Evolutionary conservation across 2,113 vertebrate genomes (phyloP).

Genomic region (Laterallus jamaicensis): DNA sequence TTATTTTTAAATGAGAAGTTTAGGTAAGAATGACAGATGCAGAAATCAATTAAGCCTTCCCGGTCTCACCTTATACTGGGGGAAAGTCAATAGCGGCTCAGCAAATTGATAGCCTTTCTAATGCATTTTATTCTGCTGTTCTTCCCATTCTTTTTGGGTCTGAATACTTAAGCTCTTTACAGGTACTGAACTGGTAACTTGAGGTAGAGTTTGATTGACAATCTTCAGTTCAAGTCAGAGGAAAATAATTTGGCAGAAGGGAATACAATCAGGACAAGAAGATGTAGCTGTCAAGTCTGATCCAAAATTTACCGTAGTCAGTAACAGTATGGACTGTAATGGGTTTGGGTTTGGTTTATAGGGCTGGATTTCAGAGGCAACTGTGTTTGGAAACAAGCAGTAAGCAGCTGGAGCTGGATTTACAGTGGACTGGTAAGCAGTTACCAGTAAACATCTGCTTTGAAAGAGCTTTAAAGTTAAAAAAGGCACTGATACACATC

Average conservation of each 20-base stretch:
- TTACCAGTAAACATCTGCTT: not conserved
- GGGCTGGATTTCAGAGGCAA: not conserved
- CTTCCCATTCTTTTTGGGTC: not conserved
- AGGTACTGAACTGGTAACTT: not conserved
- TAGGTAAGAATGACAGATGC: not conserved
- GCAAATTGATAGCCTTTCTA: not conserved
- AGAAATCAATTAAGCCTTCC: conserved; percentile 6
- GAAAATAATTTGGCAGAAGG: not conserved
- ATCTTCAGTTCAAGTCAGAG: not conserved
- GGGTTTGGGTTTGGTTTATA: not conserved
- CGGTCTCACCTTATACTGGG: not conserved
- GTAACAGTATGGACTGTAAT: not conserved
- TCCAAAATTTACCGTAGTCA: not conserved
- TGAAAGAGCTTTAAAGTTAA: not conserved
- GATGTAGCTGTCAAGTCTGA: not conserved
- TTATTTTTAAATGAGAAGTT: not conserved
- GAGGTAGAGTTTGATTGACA: not conserved
- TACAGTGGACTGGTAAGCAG: not conserved
- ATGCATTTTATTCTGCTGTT: not conserved
- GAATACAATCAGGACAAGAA: not conserved
- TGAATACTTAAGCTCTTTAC: not conserved
- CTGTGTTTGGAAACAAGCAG: not conserved
- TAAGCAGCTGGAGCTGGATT: not conserved
- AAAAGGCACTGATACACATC: not conserved
- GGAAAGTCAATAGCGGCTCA: not conserved